Conservation (phyloP, 2,888 invertebrate species). For the Caenorhabditis virilis region DNA sequence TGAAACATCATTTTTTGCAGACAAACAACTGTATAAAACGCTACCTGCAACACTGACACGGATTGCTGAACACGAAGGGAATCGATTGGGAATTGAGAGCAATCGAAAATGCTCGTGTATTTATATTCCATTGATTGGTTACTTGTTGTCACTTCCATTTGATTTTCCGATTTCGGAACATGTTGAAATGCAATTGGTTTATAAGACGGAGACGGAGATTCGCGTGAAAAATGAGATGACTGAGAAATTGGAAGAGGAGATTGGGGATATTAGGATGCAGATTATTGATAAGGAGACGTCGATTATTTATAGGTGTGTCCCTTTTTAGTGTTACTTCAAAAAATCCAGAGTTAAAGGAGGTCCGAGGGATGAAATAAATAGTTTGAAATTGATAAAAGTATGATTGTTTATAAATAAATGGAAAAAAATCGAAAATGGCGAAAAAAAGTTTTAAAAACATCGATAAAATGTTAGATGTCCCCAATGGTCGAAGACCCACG, state of each 20-base stretch:
- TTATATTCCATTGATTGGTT: slow-evolving; percentile 76
- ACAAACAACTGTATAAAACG: slow-evolving; percentile 77
- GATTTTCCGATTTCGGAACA: slow-evolving; percentile 18
- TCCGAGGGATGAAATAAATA: no score
- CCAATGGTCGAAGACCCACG: no score
- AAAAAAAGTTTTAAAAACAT: no score
- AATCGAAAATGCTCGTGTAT: slow-evolving; percentile 68
- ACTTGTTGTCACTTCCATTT: slow-evolving; percentile 79
- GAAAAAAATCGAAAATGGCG: no score
- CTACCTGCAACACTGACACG: slow-evolving; percentile 79
- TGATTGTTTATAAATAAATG: no score
- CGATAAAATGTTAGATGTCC: no score
- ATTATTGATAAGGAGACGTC: slow-evolving; percentile 81
- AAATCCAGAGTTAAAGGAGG: no score
- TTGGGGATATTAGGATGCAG: slow-evolving; percentile 80
- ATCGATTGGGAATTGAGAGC: slow-evolving; percentile 31
- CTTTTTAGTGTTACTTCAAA: no score
- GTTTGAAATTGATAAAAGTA: no score
- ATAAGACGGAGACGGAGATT: slow-evolving; percentile 64
- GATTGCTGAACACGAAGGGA: slow-evolving; percentile 76
- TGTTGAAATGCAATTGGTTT: slow-evolving; percentile 32
- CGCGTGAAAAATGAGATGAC: slow-evolving; percentile 78
- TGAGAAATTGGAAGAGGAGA: slow-evolving; percentile 78
- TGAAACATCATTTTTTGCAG: slow-evolving; percentile 72
- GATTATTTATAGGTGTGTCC: no score